A percentile compares a stretch with the other conserved stretches of the same genome.
Conservation (phyloP, 2,888 invertebrate genomes). For the Athetis lepigone region DNA sequence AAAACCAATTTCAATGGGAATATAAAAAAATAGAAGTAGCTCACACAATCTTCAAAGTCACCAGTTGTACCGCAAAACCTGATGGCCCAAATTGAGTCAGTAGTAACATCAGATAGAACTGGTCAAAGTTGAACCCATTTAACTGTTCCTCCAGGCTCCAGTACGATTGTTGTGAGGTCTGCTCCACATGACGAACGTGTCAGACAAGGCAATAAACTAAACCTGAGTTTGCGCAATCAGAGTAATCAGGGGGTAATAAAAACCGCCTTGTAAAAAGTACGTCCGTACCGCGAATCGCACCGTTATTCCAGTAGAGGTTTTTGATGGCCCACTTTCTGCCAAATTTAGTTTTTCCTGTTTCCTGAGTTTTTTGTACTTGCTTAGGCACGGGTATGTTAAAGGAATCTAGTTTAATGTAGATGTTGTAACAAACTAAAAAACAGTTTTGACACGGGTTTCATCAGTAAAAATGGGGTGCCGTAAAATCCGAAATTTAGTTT, state of each 20-base stretch:
- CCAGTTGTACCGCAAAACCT: not conserved
- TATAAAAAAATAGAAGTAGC: not conserved
- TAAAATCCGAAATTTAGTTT: no score
- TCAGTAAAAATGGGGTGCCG: no score
- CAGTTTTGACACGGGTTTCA: no score
- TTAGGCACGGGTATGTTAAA: not conserved
- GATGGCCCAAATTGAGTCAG: not conserved
- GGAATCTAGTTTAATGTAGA: not conserved
- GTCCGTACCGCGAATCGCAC: slow-evolving; percentile 24
- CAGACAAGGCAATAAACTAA: slow-evolving; percentile 25
- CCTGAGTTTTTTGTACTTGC: not conserved
- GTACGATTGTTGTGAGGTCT: slow-evolving; percentile 1
- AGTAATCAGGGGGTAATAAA: slow-evolving; percentile 53
- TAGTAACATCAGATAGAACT: not conserved
- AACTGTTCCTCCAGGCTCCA: slow-evolving; percentile 39
- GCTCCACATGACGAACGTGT: not conserved
- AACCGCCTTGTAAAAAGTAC: slow-evolving; percentile 32
- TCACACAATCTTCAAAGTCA: not conserved
- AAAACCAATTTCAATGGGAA: not conserved
- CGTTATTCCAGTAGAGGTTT: slow-evolving; percentile 46
- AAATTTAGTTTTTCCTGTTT: slow-evolving; percentile 8
- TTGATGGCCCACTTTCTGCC: slow-evolving; percentile 14
- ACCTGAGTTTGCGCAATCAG: slow-evolving; percentile 23
- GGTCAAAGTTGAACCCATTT: slow-evolving; percentile 37
- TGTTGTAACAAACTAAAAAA: not conserved